phyloP scores from a whole-genome alignment of 2,888 invertebrate genomes.

The Oxyteleia sp. region DNA sequence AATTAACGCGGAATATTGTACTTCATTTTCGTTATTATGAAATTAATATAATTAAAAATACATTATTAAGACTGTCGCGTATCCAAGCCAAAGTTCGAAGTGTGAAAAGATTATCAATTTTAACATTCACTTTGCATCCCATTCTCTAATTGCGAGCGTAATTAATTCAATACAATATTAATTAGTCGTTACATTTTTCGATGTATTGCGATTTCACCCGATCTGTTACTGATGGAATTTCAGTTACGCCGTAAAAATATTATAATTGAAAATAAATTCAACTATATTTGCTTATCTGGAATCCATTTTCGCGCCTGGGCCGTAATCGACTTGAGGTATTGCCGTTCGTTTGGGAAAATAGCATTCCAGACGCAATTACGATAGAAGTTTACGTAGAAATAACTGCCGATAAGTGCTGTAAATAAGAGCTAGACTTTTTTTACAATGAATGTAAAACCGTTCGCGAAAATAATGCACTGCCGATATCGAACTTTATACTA shows the following conservation, averaged over 20 bases:
- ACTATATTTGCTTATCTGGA: slow-evolving; percentile 22
- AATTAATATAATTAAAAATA: slow-evolving; percentile 46
- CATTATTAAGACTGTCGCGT: slow-evolving; percentile 27
- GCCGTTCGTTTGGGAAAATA: slow-evolving; percentile 40
- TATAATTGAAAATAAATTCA: slow-evolving; percentile 21
- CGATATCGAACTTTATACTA: slow-evolving; percentile 36
- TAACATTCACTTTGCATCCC: slow-evolving; percentile 29
- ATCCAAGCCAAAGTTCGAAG: slow-evolving; percentile 33
- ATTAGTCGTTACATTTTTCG: slow-evolving; percentile 26
- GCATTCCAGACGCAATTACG: slow-evolving; percentile 39
- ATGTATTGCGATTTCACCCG: neutral
- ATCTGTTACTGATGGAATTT: slow-evolving; percentile 20
- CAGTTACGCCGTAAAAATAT: slow-evolving; percentile 6
- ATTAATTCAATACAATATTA: slow-evolving; percentile 25
- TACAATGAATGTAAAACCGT: slow-evolving; percentile 49
- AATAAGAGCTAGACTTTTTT: slow-evolving; percentile 49
- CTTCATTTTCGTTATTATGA: slow-evolving; percentile 36
- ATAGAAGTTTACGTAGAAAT: slow-evolving; percentile 53
- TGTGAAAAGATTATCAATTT: slow-evolving; percentile 36
- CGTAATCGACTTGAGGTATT: slow-evolving; percentile 38
- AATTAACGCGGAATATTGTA: slow-evolving; percentile 30
- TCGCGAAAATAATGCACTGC: slow-evolving; percentile 43
- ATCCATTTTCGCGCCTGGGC: slow-evolving; percentile 20
- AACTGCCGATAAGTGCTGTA: slow-evolving; percentile 60
- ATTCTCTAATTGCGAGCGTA: slow-evolving; percentile 42